Evolutionary conservation across 92 coral and sea anemone species (phyloP), one percentile per base, ranked within the genome.

Genomic region (Virgularia gustaviana): DNA sequence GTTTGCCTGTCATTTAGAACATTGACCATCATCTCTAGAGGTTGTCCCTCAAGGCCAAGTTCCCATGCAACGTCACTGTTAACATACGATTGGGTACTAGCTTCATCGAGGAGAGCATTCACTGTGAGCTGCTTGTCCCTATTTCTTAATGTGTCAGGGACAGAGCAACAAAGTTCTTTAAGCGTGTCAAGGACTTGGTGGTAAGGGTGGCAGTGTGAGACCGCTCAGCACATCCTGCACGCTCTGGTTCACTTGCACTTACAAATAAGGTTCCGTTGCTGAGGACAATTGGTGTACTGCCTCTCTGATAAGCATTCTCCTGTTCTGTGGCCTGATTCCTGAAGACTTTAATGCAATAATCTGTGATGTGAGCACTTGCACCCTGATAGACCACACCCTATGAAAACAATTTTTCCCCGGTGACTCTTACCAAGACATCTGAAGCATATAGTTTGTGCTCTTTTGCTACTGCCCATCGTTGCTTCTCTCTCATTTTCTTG

Each of bases 31-130:
- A 76, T 77, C 41, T 72, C 73, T 23, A 60, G 71, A 23, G 63
- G 57, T 70, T 36, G 44, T 36, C 83, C 77, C 25, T 75, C 84
- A 39, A 83, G 79, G 36, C 87, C 79, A 42, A 77, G 70, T 59
- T 73, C 77, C 5, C 59, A 70, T 25, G 75, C 67, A 16, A 61
- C 72, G 33, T 75, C 71, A 20, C 71, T 42, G 72, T 75, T 34
- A 16, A 61, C 27, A 27, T 45, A 75, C 3, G 79, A 36, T 6
- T 41, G 57, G 11, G 60, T 75, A 55, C 80, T 60, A 9, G 60
- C 63, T 16, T 75, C 63, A 7, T 75, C 80, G 13, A 75, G 34
- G 16, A 75, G 41, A 31, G 80, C 73, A 49, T 75, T 75, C 13
- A 75, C 63, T 12, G n/a, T n/a, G n/a, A n/a, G n/a, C n/a, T n/a